These are phyloP conservation scores for Graptemys geographica DNA, from an alignment of 2,797 vertebrate species.

Conservation along the genomic window DNA sequence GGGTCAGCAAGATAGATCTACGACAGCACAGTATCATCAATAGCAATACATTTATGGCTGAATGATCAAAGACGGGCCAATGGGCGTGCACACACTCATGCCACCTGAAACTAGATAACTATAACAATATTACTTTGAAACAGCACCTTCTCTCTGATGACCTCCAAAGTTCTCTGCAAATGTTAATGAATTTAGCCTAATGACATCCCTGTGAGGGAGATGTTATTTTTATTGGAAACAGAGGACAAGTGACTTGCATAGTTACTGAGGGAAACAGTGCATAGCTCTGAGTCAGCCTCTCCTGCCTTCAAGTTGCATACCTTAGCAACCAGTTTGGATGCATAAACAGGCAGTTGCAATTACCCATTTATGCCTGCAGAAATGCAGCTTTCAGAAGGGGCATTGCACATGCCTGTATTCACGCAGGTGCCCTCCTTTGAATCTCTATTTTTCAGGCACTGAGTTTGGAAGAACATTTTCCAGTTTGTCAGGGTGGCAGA, in stretches of 20 bases:
- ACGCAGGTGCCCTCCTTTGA: background rate
- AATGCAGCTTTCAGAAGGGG: background rate
- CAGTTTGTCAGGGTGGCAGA: slow-evolving; percentile 57
- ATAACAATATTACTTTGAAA: background rate
- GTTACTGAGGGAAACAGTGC: background rate
- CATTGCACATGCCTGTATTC: background rate
- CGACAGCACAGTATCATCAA: background rate
- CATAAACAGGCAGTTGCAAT: background rate
- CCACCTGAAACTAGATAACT: background rate
- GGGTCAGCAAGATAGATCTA: slow-evolving; percentile 20
- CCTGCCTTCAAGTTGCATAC: slow-evolving; percentile 24
- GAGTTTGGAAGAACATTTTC: slow-evolving; percentile 48
- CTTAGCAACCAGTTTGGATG: background rate
- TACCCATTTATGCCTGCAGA: background rate
- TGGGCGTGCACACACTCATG: background rate
- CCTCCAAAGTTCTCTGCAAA: background rate
- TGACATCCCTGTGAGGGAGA: background rate
- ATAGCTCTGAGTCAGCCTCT: background rate
- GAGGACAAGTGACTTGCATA: background rate
- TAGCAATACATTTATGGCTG: background rate
- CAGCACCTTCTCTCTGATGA: background rate
- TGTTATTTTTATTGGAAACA: background rate
- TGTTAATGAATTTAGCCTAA: rapidly evolving
- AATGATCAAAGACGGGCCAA: background rate
- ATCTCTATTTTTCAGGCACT: background rate